Conservation (phyloP, 2,888 invertebrate genomes). For the Leptopilina myrica region DNA sequence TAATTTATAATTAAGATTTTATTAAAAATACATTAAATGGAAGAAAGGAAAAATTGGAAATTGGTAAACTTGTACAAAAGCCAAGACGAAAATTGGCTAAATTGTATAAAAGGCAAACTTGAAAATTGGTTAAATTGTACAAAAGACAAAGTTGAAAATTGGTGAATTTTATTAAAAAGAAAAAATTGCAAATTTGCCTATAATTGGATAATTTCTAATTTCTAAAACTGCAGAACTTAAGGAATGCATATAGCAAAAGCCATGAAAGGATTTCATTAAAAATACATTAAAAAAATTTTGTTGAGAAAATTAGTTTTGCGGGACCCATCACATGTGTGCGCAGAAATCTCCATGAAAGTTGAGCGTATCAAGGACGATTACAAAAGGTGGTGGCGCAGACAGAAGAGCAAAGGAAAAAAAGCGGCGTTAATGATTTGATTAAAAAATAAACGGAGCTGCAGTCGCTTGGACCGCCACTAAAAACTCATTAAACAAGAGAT, state of each 20-base stretch:
- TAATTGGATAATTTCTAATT: background rate
- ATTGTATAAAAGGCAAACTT: no score
- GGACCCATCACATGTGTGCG: conserved; percentile 6
- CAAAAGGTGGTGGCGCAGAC: conserved; percentile 56
- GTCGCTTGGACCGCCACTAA: conserved; percentile 63
- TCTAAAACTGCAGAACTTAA: background rate
- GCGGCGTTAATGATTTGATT: conserved; percentile 73
- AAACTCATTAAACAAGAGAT: conserved; percentile 70
- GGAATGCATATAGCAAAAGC: background rate
- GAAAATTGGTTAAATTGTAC: no score
- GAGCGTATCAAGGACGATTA: conserved; percentile 46
- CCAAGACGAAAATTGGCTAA: no score
- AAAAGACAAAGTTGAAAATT: no score
- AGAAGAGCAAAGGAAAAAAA: conserved; percentile 54
- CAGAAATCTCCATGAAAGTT: conserved; percentile 31
- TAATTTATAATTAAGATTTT: background rate
- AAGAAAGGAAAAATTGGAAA: no score
- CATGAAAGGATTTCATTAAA: conserved; percentile 10
- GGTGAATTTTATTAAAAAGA: no score
- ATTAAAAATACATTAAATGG: conserved; percentile 17
- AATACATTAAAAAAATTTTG: conserved; percentile 21
- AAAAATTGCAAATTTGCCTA: no score
- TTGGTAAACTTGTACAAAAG: no score
- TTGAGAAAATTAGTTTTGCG: conserved; percentile 8
- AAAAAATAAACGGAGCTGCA: conserved; percentile 65